Evolutionary conservation across 2,113 vertebrate genomes (phyloP).

Genomic region (Sardina pilchardus): DNA sequence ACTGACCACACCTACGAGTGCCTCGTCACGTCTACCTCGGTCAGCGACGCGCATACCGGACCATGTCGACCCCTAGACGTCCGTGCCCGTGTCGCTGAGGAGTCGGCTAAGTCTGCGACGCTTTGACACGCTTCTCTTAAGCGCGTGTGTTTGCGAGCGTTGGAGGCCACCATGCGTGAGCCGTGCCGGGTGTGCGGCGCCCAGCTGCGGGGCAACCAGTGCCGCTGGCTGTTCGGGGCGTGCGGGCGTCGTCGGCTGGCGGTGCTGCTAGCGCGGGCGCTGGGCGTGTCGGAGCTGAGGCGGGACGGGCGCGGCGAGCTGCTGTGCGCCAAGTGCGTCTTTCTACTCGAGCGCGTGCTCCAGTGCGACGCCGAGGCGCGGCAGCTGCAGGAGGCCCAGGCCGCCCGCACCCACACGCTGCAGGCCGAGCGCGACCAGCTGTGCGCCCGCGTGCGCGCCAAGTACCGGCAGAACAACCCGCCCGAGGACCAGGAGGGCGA

Average conservation of each 20-base stretch:
- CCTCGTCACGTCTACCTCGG: background rate
- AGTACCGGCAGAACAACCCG: slow-evolving; percentile 69
- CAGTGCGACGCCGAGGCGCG: slow-evolving; percentile 65
- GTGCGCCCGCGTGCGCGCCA: slow-evolving; percentile 64
- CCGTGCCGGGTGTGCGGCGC: slow-evolving; percentile 69
- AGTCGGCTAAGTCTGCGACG: background rate
- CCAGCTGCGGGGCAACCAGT: slow-evolving; percentile 66
- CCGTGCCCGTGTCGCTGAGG: too few species aligned
- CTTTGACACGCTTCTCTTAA: background rate
- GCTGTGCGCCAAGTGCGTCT: slow-evolving; percentile 75
- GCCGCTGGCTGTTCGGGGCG: slow-evolving; percentile 75
- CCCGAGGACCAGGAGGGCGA: slow-evolving; percentile 43
- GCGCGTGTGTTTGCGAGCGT: background rate
- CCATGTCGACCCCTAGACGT: too few species aligned
- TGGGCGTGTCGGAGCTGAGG: slow-evolving; percentile 60
- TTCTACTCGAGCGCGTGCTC: slow-evolving; percentile 72
- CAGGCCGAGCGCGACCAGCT: slow-evolving; percentile 66
- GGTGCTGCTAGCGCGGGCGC: slow-evolving; percentile 69
- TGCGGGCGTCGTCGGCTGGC: slow-evolving; percentile 67
- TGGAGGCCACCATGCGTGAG: slow-evolving; percentile 63
- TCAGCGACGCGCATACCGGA: background rate
- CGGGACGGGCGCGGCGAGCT: slow-evolving; percentile 71
- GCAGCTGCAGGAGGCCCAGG: slow-evolving; percentile 62
- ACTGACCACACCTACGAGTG: background rate
- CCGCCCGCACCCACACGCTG: slow-evolving; percentile 60